Evolutionary conservation across 2,888 invertebrate genomes (phyloP).

Genomic region (Epistrophella euchroma): DNA sequence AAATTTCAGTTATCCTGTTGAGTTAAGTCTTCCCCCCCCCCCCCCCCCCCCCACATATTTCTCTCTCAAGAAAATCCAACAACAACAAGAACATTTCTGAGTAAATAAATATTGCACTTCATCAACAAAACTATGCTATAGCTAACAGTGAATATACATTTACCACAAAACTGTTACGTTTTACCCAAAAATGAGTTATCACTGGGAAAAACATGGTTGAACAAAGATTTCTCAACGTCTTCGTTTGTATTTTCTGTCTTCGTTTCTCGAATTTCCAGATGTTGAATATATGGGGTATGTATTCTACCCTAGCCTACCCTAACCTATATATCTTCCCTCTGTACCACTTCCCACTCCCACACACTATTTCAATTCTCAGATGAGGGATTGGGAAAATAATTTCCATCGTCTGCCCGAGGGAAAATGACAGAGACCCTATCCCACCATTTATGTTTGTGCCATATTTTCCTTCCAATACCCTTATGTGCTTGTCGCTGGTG

Average conservation of each 20-base stretch:
- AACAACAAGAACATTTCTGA: not conserved
- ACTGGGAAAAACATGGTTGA: slow-evolving; percentile 14
- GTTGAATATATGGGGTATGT: not conserved
- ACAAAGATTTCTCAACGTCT: slow-evolving; percentile 35
- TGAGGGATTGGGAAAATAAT: slow-evolving; percentile 37
- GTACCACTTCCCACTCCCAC: not conserved
- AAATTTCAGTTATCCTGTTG: slow-evolving; percentile 36
- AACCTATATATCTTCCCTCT: not conserved
- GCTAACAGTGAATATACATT: slow-evolving; percentile 8
- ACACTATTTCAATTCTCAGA: slow-evolving; percentile 3
- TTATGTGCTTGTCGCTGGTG: too few species aligned
- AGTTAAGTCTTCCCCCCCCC: not conserved
- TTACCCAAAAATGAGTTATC: slow-evolving; percentile 34
- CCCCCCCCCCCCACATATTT: not conserved
- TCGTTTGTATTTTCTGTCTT: not conserved
- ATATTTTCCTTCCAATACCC: slow-evolving; percentile 9
- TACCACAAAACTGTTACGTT: slow-evolving; percentile 32
- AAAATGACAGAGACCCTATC: slow-evolving; percentile 30
- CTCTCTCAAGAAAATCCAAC: slow-evolving; percentile 1
- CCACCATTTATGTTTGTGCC: slow-evolving; percentile 20
- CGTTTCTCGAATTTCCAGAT: slow-evolving; percentile 1
- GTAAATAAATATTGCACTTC: slow-evolving; percentile 46
- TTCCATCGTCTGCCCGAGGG: slow-evolving; percentile 26
- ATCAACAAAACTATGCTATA: slow-evolving; percentile 27
- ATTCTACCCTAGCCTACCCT: not conserved